Conservation (phyloP, 2,113 vertebrate species). For the Speoplatyrhinus poulsoni region DNA sequence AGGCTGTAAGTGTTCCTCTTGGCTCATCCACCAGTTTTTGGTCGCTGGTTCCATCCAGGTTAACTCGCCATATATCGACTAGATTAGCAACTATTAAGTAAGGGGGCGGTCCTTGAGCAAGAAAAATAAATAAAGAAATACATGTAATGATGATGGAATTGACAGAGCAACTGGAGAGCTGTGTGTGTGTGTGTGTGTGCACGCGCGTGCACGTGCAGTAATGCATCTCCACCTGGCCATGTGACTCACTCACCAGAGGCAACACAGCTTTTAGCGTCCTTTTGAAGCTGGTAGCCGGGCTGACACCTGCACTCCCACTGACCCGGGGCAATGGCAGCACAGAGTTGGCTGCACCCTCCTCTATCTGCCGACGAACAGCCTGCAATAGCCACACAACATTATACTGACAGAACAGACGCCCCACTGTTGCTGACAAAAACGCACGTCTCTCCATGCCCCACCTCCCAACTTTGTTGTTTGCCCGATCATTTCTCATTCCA, state of each 20-base stretch:
- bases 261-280: slow-evolving; percentile 80
- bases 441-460: background rate
- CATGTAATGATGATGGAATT: background rate
- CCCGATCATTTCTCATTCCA: background rate
- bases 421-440: slow-evolving; percentile 1
- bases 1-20: slow-evolving; percentile 82
- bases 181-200: background rate
- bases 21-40: slow-evolving; percentile 80
- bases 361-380: slow-evolving; percentile 88
- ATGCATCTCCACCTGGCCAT: too few species aligned
- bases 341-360: slow-evolving; percentile 90
- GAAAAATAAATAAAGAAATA: slow-evolving; percentile 1
- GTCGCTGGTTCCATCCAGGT: slow-evolving; percentile 82
- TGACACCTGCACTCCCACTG: slow-evolving; percentile 87
- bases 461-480: background rate
- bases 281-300: slow-evolving; percentile 85
- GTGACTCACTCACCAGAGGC: slow-evolving; percentile 77
- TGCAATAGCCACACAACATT: slow-evolving; percentile 55
- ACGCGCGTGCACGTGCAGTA: background rate
- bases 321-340: slow-evolving; percentile 70
- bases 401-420: background rate
- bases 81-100: slow-evolving; percentile 87
- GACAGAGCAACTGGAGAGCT: background rate
- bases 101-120: slow-evolving; percentile 78
- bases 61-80: slow-evolving; percentile 80